Percentiles rank a stretch among this genome's conserved stretches.
phyloP scores from a whole-genome alignment of 2,113 vertebrate species.

The Microcebus tavaratra region DNA sequence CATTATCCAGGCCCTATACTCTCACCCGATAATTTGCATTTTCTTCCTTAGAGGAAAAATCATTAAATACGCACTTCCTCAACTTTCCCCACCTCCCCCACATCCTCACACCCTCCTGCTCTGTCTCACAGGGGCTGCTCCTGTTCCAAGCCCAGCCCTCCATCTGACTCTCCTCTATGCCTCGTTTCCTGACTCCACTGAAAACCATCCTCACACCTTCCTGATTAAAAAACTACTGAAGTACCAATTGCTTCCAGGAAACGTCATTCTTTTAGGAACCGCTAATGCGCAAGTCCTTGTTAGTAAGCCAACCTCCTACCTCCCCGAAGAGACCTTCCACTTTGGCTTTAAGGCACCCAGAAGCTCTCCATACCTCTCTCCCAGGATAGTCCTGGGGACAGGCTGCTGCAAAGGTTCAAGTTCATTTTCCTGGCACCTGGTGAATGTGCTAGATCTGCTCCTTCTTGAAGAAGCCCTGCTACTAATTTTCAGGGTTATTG shows the following conservation, averaged over 20 bases:
- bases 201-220: accelerated
- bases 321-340: accelerated
- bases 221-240: not conserved
- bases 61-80: not conserved
- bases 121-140: accelerated
- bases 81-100: accelerated
- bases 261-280: not conserved
- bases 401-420: no score
- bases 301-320: no score
- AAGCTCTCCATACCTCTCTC: accelerated
- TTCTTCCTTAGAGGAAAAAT: not conserved
- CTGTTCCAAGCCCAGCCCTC: no score
- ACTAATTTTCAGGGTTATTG: not conserved
- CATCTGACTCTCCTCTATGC: not conserved
- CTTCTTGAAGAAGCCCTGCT: not conserved
- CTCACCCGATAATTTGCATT: not conserved
- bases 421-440: accelerated
- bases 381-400: accelerated
- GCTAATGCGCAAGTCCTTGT: accelerated
- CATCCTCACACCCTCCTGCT: accelerated
- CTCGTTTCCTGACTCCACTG: not conserved
- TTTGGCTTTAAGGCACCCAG: no score
- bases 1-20: not conserved
- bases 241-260: not conserved
- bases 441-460: accelerated